Percentiles rank a stretch among this genome's conserved stretches.
Conservation (phyloP, 2,797 vertebrate genomes). For the Pseudopleuronectes americanus region DNA sequence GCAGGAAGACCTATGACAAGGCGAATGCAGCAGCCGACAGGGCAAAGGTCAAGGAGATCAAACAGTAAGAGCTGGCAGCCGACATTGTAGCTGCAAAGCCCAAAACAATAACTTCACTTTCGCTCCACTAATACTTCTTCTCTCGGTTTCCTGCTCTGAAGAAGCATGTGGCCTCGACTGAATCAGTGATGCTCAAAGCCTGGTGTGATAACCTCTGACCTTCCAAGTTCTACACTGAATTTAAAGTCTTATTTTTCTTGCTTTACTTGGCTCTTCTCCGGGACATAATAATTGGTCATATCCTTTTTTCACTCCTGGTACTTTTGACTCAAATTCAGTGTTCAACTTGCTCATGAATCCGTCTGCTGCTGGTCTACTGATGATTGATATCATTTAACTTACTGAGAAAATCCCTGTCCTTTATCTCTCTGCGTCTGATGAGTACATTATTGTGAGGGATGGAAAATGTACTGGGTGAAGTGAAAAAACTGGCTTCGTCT, state of each 20-base stretch:
- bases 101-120: constrained; percentile 15
- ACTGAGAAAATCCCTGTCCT: not conserved
- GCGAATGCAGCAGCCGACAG: constrained; percentile 84
- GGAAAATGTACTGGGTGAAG: not conserved
- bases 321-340: constrained; percentile 54
- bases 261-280: not conserved
- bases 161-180: constrained; percentile 66
- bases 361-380: constrained; percentile 15
- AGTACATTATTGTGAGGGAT: not conserved
- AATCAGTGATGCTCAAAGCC: constrained; percentile 40
- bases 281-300: not conserved
- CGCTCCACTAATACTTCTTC: constrained; percentile 57
- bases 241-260: constrained; percentile 21
- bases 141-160: constrained; percentile 54
- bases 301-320: not conserved
- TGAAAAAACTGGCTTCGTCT: not conserved
- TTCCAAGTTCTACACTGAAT: constrained; percentile 61
- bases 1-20: constrained; percentile 95
- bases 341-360: constrained; percentile 51
- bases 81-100: constrained; percentile 42
- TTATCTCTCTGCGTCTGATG: constrained; percentile 11
- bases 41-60: constrained; percentile 93
- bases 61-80: constrained; percentile 89
- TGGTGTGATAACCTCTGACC: constrained; percentile 50
- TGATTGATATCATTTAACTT: constrained; percentile 4